Evolutionary conservation across 2,888 invertebrate genomes (phyloP), one percentile per base, ranked within the genome.

Genomic region (Nemotelus nigrinus): DNA sequence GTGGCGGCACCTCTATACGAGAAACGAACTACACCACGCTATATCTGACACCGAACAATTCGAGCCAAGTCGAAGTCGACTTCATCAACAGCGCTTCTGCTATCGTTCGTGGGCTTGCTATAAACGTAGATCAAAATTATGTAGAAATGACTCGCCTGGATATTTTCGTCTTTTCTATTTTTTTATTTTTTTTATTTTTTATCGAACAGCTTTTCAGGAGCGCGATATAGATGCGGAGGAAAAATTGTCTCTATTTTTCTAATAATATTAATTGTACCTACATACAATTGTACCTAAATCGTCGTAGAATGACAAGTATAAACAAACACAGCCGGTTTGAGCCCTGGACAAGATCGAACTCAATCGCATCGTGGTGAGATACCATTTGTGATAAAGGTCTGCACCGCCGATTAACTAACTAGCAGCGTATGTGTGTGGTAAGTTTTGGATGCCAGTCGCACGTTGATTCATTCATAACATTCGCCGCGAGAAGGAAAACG

Each of bases 61-160:
- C 70, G 70, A 70, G 55, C 55, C 70, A 70, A 70, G 57, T 76
- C 76, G 76, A 67, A 64, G 50, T 76, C 76, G 65, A 55, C 76
- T 65, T 76, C 58, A 45, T 76, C 48, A 64, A 41, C 45, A 64
- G 63, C 55, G 75, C 53, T 50, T 55, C 10, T 55, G 53, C 55
- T 25, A n/a, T 58, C 70, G 53, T 53, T 55, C 25, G 25, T 70
- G 44, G 70, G 50, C 47, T 68, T 8, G 43, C 45, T 78, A 77
- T 80, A 80, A 25, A 81, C 81, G 81, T 81, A 80, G 80, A 82
- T 82, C 81, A 82, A 82, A 82, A 82, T 82, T 82, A 82, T 82
- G 80, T 81, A 80, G 80, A 82, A 82, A 81, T 81, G 81, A 55
- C 70, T 60, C n/a, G 60, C 60, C 60, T 60, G 60, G 60, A 60